Conservation (phyloP, 1,140 invertebrate genomes). For the Cydia fagiglandana region DNA sequence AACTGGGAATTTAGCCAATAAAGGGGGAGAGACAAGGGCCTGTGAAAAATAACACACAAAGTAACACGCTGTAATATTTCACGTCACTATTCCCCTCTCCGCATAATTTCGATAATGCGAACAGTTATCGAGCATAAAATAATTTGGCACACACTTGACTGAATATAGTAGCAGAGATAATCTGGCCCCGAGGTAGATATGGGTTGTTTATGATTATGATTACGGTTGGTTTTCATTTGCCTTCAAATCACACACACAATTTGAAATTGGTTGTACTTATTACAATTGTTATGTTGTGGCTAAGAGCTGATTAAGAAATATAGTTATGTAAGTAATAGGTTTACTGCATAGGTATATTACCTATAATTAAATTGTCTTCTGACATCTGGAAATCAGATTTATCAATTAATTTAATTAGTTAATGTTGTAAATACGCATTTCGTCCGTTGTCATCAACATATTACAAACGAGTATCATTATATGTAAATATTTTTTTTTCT, state of each 20-base stretch:
- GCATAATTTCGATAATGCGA: constrained; percentile 53
- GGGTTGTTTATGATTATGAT: constrained; percentile 11
- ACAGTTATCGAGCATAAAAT: constrained; percentile 32
- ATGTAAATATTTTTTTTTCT: no score
- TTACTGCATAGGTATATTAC: background rate
- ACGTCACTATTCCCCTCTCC: constrained; percentile 49
- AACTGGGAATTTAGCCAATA: constrained; percentile 63
- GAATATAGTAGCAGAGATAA: constrained; percentile 23
- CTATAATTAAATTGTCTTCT: no score
- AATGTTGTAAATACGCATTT: background rate
- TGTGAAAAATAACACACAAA: constrained; percentile 44
- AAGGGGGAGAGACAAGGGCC: constrained; percentile 50
- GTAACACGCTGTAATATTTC: constrained; percentile 50
- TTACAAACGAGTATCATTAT: no score
- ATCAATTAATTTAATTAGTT: no score
- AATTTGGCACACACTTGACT: constrained; percentile 31
- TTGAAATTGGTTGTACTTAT: background rate
- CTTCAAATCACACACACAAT: no score
- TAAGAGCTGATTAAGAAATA: no score
- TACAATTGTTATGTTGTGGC: no score
- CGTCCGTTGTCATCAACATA: no score
- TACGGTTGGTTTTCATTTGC: background rate
- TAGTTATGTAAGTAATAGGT: no score
- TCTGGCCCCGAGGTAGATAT: constrained; percentile 33
- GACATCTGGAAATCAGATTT: no score